A percentile compares a stretch with the other conserved stretches of the same genome.
Evolutionary conservation across 2,888 invertebrate genomes (phyloP).

Genomic region (Steinernema hermaphroditum): DNA sequence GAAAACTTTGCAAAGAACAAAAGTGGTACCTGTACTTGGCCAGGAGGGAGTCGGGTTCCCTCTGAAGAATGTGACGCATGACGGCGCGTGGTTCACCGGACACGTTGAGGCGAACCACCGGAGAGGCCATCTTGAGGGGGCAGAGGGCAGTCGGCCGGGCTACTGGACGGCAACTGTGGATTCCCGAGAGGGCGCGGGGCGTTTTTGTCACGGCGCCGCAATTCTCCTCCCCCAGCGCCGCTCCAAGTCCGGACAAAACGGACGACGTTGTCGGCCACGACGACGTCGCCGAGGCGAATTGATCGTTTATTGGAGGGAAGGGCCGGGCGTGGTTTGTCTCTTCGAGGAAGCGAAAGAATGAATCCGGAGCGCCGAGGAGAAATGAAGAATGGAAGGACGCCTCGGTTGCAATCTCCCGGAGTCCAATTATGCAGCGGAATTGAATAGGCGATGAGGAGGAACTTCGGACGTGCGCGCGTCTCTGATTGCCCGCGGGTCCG

Average conservation of each 20-base stretch:
- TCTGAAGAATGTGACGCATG: constrained; percentile 34
- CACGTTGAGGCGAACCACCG: constrained; percentile 13
- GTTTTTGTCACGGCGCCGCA: constrained; percentile 24
- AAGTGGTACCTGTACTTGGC: too few relatives aligned
- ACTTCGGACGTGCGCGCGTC: background rate
- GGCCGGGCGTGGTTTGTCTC: constrained; percentile 20
- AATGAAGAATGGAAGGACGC: constrained; percentile 19
- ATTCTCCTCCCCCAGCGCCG: constrained; percentile 20
- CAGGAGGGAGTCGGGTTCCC: constrained; percentile 41
- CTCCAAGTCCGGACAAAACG: constrained; percentile 21
- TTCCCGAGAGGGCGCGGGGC: constrained; percentile 1
- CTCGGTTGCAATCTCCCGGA: constrained; percentile 4
- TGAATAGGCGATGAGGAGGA: constrained; percentile 14
- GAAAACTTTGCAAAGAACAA: too few relatives aligned
- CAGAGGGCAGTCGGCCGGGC: background rate
- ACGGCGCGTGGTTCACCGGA: constrained; percentile 20
- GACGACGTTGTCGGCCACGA: too few relatives aligned
- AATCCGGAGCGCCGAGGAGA: constrained; percentile 22
- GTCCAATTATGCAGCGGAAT: constrained; percentile 30
- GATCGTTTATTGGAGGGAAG: constrained; percentile 22
- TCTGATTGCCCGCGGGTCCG: constrained; percentile 12
- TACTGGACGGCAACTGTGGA: background rate
- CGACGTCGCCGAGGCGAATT: constrained; percentile 12
- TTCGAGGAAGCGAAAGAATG: constrained; percentile 23
- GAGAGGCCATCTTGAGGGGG: background rate